Evolutionary conservation across 2,888 invertebrate genomes (phyloP).

Genomic region (Cantharis rufa): DNA sequence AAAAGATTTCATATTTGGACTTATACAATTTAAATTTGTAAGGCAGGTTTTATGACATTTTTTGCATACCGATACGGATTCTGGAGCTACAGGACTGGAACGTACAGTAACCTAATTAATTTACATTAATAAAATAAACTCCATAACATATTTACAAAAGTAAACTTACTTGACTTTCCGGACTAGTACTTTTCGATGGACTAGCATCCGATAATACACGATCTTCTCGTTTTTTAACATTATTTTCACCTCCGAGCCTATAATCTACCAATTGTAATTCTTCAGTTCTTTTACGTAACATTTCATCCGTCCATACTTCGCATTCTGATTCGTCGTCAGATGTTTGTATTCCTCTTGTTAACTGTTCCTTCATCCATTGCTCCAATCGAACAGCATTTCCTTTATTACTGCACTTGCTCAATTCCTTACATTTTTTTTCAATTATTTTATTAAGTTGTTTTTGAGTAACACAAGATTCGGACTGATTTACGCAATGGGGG

Average conservation of each 20-base stretch:
- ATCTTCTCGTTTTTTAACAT: conserved; percentile 56
- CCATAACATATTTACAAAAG: conserved; percentile 3
- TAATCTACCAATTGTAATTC: conserved; percentile 66
- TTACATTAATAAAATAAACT: conserved; percentile 33
- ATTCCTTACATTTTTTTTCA: conserved; percentile 66
- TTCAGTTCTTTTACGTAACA: conserved; percentile 70
- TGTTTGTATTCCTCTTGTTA: conserved; percentile 58
- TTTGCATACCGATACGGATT: conserved; percentile 74
- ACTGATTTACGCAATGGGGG: conserved; percentile 48
- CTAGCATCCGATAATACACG: conserved; percentile 61
- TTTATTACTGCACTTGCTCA: conserved; percentile 66
- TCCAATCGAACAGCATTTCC: conserved; percentile 76
- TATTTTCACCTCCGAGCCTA: conserved; percentile 32
- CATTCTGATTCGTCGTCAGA: conserved; percentile 60
- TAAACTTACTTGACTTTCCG: conserved; percentile 74
- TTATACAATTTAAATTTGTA: conserved; percentile 61
- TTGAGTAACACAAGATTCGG: conserved; percentile 46
- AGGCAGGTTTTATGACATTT: conserved; percentile 80
- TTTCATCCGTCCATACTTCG: conserved; percentile 75
- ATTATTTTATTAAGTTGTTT: conserved; percentile 64
- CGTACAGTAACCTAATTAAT: conserved; percentile 72
- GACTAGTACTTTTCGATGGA: conserved; percentile 76
- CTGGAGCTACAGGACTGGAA: conserved; percentile 74
- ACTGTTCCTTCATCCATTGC: conserved; percentile 79
- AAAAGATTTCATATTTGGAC: conserved; percentile 37